These are phyloP conservation scores for Cecidostiba fungosa DNA, from an alignment of 2,888 invertebrate genomes.

Conservation along the genomic window DNA sequence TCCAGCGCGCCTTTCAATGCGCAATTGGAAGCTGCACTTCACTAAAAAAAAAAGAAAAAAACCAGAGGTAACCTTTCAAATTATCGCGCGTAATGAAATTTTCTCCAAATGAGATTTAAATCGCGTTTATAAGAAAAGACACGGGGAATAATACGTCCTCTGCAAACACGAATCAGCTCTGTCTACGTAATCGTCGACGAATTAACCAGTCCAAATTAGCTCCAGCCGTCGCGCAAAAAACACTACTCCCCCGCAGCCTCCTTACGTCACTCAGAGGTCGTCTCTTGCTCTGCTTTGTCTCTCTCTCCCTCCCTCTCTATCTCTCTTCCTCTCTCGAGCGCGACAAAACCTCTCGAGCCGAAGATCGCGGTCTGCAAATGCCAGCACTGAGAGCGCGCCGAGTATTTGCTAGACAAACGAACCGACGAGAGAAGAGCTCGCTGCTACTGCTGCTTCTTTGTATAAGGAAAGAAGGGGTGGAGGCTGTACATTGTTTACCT, in stretches of 20 bases:
- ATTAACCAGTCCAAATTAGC: conserved; percentile 32
- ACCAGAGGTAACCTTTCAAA: no score
- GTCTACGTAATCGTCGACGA: conserved; percentile 19
- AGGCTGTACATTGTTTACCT: conserved; percentile 67
- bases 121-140: not conserved
- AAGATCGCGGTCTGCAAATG: conserved; percentile 60
- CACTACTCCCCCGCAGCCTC: conserved; percentile 60
- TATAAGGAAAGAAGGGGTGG: conserved; percentile 18
- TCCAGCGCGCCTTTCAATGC: not conserved
- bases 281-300: conserved; percentile 1
- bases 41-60: no score
- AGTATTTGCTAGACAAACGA: conserved; percentile 70
- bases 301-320: not conserved
- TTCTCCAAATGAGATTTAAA: not conserved
- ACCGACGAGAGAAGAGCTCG: conserved; percentile 64
- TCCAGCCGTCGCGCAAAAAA: conserved; percentile 2
- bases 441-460: not conserved
- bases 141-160: not conserved
- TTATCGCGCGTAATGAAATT: no score
- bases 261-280: conserved; percentile 27
- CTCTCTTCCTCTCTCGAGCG: not conserved
- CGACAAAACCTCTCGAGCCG: conserved; percentile 55
- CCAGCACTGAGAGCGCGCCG: conserved; percentile 21
- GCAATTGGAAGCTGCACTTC: not conserved
- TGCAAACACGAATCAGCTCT: not conserved